phyloP scores from a whole-genome alignment of 1,140 invertebrate species.

The Zaprionus lachaisei region DNA sequence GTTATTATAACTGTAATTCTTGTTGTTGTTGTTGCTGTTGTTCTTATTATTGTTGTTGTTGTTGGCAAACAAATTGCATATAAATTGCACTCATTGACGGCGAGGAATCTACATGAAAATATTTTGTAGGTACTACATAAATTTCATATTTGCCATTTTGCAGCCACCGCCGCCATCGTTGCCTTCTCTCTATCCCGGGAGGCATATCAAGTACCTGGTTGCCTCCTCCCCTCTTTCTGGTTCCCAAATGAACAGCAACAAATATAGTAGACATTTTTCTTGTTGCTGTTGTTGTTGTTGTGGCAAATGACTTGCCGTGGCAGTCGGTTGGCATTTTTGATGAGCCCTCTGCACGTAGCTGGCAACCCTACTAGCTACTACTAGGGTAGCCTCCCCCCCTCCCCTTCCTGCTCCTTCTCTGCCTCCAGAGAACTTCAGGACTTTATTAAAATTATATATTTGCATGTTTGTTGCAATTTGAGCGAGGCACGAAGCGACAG shows the following conservation, averaged over 20 bases:
- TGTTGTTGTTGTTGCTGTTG: conserved; percentile 8
- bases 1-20: conserved; percentile 3
- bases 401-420: not conserved
- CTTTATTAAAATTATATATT: conserved; percentile 81
- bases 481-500: conserved; percentile 46
- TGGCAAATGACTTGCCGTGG: conserved; percentile 62
- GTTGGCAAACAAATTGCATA: conserved; percentile 65
- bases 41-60: conserved; percentile 24
- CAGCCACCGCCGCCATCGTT: conserved; percentile 5
- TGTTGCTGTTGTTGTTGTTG: conserved; percentile 26
- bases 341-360: conserved; percentile 55
- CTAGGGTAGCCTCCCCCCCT: not conserved
- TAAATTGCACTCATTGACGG: conserved; percentile 75
- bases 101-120: conserved; percentile 63
- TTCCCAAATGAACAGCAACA: conserved; percentile 50
- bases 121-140: conserved; percentile 60
- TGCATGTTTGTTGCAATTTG: conserved; percentile 80
- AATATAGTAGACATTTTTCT: conserved; percentile 36
- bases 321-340: conserved; percentile 69
- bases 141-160: conserved; percentile 62
- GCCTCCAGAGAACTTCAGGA: conserved; percentile 37
- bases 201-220: conserved; percentile 41
- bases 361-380: not conserved
- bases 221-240: not conserved
- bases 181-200: conserved; percentile 3